These are phyloP conservation scores for Lycaena phlaeas DNA, from an alignment of 2,888 invertebrate genomes.

Conservation along the genomic window DNA sequence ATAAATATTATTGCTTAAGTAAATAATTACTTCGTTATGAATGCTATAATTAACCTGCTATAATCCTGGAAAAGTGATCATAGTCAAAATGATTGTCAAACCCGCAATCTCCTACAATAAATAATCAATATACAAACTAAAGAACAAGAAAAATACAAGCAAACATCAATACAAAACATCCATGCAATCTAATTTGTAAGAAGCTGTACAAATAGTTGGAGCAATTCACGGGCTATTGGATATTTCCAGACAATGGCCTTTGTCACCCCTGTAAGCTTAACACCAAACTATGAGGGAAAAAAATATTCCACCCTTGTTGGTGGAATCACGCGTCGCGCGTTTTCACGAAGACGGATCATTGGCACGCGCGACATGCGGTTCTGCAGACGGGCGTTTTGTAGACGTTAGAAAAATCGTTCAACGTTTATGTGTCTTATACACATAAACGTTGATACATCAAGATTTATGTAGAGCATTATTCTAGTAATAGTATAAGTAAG, in stretches of 20 bases:
- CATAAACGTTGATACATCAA: no score
- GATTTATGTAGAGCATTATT: no score
- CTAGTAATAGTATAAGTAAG: no score
- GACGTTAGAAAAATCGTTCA: slow-evolving; percentile 14
- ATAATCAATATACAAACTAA: no score
- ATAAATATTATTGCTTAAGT: no score
- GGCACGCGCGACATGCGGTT: slow-evolving; percentile 37
- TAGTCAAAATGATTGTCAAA: no score
- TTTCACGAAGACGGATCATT: slow-evolving; percentile 66
- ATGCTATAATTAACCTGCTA: no score
- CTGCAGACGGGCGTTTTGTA: slow-evolving; percentile 30
- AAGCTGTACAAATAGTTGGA: slow-evolving; percentile 11
- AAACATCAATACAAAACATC: neutral
- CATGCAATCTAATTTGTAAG: slow-evolving; percentile 4
- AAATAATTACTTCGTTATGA: no score
- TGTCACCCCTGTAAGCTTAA: slow-evolving; percentile 45
- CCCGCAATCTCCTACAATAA: no score
- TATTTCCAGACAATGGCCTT: slow-evolving; percentile 21
- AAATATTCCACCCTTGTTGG: slow-evolving; percentile 65
- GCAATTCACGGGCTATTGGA: slow-evolving; percentile 10
- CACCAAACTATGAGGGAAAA: slow-evolving; percentile 48
- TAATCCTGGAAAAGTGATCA: no score
- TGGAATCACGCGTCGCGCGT: slow-evolving; percentile 68
- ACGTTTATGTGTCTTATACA: no score
- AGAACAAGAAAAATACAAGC: neutral